Evolutionary conservation across 2,797 vertebrate species (phyloP), one percentile per base, ranked within the genome.

Genomic region (Thripadectes ignobilis): DNA sequence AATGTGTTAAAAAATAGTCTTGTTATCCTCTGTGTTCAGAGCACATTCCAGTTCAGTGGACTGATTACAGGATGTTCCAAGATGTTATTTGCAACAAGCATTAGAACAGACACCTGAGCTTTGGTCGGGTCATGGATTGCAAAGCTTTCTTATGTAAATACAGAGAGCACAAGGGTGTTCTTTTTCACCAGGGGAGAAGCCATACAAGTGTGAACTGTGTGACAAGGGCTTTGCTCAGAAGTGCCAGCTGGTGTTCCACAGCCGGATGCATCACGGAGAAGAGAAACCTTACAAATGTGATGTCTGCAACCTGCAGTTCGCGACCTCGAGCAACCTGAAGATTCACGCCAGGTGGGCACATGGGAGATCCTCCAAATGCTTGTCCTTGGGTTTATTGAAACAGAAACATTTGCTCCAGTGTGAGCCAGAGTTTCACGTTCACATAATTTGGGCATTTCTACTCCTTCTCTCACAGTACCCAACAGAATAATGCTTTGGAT

Each of bases 211-310:
- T 96, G 94, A 98, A 32, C 95, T 98, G 36, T 99, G 99, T 5
- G 99, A 99, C 71, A 99, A 99, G 98, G 98, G 99, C 90, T 99
- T 99, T 93, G 99, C 99, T 74, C 99, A 99, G 98, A 99, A 99
- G 97, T 99, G 99, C 91, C 99, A 99, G 98, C 97, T 99, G 77
- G 99, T 99, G 61, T 99, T 99, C 95, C 99, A 99, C 95, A 99
- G 99, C 78, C 98, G 99, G 39, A 99, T 99, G 99, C 99, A 99
- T 96, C 99, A 99, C 1, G 99, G 99, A 5, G 99, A 99, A 96
- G 99, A 99, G 98, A 99, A 99, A 90, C 99, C 99, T 0, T 99
- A 99, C 98, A 99, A 99, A 85, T 99, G 99, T 65, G 99, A 99
- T 49, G 98, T 98, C 88, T 99, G 99, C 88, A 99, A 99, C n/a